phyloP scores from a whole-genome alignment of 35 echinoderm and acorn worm genomes.

The Ptychodera flava region DNA sequence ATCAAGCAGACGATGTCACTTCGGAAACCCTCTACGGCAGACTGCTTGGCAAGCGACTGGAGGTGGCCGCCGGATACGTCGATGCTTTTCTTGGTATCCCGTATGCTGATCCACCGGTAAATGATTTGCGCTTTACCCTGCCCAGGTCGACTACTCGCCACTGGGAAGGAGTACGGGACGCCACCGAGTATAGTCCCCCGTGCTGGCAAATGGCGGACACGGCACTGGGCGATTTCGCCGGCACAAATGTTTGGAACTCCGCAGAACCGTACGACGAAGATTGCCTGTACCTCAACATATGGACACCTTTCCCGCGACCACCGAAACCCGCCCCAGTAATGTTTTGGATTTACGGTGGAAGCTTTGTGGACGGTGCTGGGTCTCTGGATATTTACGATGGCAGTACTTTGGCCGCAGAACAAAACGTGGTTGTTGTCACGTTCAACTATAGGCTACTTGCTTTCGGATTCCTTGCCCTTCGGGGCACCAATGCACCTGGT shows the following conservation, averaged over 20 bases:
- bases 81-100: slow-evolving; percentile 74
- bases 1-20: background rate
- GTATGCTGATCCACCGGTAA: slow-evolving; percentile 56
- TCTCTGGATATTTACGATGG: background rate
- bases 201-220: slow-evolving; percentile 56
- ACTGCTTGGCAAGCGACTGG: slow-evolving; percentile 14
- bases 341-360: background rate
- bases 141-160: slow-evolving; percentile 25
- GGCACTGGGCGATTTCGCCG: slow-evolving; percentile 43
- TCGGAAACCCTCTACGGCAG: slow-evolving; percentile 15
- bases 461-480: background rate
- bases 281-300: slow-evolving; percentile 72
- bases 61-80: background rate
- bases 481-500: background rate
- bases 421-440: background rate
- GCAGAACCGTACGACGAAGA: slow-evolving; percentile 55
- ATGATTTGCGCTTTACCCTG: slow-evolving; percentile 42
- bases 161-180: slow-evolving; percentile 40
- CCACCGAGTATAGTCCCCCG: slow-evolving; percentile 48
- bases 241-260: slow-evolving; percentile 64
- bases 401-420: background rate
- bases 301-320: slow-evolving; percentile 27
- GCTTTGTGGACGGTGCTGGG: background rate
- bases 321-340: background rate
- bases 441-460: background rate